A percentile compares a stretch with the other conserved stretches of the same genome.
phyloP scores from a whole-genome alignment of 2,113 vertebrate genomes.

The Scopus umbretta region DNA sequence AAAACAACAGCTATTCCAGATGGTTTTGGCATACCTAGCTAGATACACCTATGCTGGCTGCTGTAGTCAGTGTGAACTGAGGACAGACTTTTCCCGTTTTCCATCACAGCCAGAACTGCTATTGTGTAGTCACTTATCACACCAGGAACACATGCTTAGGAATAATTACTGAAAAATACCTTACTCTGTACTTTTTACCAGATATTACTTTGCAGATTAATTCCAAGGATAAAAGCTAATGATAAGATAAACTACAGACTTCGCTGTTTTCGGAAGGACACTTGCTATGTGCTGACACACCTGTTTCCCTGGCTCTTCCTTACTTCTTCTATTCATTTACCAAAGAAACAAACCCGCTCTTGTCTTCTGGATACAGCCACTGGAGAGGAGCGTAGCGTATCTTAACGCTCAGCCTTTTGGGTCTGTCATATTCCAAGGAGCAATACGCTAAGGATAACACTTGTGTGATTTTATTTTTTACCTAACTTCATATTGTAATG shows the following conservation, averaged over 20 bases:
- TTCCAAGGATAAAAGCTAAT: background rate
- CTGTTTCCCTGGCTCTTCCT: background rate
- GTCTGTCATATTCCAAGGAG: background rate
- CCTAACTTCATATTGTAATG: background rate
- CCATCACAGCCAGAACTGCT: background rate
- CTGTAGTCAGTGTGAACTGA: background rate
- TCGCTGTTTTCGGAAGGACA: background rate
- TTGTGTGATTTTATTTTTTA: background rate
- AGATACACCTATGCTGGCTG: background rate
- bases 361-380: background rate
- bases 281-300: background rate
- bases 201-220: background rate
- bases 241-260: background rate
- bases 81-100: background rate
- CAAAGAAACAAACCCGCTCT: background rate
- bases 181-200: background rate
- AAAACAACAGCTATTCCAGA: background rate
- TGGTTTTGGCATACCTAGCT: background rate
- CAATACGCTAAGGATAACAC: background rate
- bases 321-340: background rate
- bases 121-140: background rate
- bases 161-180: background rate
- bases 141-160: background rate
- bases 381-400: background rate
- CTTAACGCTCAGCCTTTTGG: background rate